These are phyloP conservation scores for Nansenia antarctica DNA, from an alignment of 2,113 vertebrate genomes.

Conservation along the genomic window DNA sequence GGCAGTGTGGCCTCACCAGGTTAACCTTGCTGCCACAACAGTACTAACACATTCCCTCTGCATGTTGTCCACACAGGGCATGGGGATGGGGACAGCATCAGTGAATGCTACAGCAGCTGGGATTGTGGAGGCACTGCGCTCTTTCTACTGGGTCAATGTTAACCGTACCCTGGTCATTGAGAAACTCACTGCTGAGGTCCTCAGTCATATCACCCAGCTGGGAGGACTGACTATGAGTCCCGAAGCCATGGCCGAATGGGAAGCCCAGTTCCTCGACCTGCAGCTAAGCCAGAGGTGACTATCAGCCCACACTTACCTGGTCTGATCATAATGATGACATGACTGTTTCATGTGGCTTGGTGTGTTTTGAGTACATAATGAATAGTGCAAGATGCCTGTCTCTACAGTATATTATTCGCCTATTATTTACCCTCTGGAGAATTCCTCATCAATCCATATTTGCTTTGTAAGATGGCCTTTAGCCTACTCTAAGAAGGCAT, in stretches of 20 bases:
- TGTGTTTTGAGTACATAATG: too few relatives aligned
- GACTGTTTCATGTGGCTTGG: too few relatives aligned
- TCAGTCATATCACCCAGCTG: slow-evolving; percentile 21
- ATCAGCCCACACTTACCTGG: too few relatives aligned
- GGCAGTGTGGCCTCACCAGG: slow-evolving; percentile 58
- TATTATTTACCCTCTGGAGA: too few relatives aligned
- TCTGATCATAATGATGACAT: too few relatives aligned
- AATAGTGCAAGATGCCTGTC: too few relatives aligned
- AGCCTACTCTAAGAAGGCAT: too few relatives aligned
- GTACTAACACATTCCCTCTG: slow-evolving; percentile 17
- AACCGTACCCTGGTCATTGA: slow-evolving; percentile 35
- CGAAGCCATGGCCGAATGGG: slow-evolving; percentile 43
- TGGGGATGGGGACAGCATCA: slow-evolving; percentile 37
- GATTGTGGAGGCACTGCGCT: slow-evolving; percentile 51
- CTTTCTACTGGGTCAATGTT: slow-evolving; percentile 50
- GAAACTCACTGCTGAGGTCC: slow-evolving; percentile 44
- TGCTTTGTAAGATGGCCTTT: too few relatives aligned
- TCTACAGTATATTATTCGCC: too few relatives aligned
- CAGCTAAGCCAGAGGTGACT: slow-evolving; percentile 65
- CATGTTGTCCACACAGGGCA: slow-evolving; percentile 50
- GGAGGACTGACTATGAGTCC: slow-evolving; percentile 32
- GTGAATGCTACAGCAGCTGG: slow-evolving; percentile 47
- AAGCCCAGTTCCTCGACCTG: slow-evolving; percentile 40
- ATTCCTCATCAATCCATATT: too few relatives aligned
- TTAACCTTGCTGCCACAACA: neutral